Percentiles rank a stretch among this genome's conserved stretches.
phyloP scores from a whole-genome alignment of 2,113 vertebrate species.

The Cygnus buccinator region DNA sequence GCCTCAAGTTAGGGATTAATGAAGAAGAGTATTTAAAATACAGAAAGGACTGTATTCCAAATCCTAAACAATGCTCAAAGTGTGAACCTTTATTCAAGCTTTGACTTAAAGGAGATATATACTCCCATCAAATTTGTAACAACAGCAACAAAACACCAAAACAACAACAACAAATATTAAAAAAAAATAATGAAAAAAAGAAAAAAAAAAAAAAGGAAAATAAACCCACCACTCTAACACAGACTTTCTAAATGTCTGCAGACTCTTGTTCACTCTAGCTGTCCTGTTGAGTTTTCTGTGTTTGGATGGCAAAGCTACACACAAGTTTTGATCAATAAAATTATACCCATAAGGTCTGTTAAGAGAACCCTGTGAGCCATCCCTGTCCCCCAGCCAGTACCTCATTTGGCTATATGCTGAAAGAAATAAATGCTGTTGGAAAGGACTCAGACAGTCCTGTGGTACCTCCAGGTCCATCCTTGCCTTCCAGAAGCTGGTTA shows the following conservation, averaged over 20 bases:
- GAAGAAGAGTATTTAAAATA: neutral
- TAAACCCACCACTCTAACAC: too few relatives aligned
- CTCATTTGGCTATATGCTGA: neutral
- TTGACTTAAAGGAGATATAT: neutral
- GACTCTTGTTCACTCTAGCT: neutral
- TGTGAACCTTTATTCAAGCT: neutral
- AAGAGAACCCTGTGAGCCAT: neutral
- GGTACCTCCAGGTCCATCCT: neutral
- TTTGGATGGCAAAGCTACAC: neutral
- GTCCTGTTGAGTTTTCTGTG: neutral
- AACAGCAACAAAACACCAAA: too few relatives aligned
- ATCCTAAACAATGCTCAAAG: neutral
- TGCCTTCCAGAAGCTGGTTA: neutral
- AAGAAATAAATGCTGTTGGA: neutral
- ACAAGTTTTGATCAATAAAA: neutral
- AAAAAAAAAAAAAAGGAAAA: too few relatives aligned
- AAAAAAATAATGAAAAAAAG: too few relatives aligned
- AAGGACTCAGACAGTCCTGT: neutral
- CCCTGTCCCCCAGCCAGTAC: neutral
- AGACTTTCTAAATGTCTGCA: neutral
- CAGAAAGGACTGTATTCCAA: neutral
- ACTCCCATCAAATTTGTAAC: neutral
- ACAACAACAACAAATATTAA: too few relatives aligned
- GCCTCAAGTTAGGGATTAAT: neutral
- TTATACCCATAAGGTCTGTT: neutral